Evolutionary conservation across 2,888 invertebrate species (phyloP), one percentile per base, ranked within the genome.

Genomic region (Catotricha subobsoleta): DNA sequence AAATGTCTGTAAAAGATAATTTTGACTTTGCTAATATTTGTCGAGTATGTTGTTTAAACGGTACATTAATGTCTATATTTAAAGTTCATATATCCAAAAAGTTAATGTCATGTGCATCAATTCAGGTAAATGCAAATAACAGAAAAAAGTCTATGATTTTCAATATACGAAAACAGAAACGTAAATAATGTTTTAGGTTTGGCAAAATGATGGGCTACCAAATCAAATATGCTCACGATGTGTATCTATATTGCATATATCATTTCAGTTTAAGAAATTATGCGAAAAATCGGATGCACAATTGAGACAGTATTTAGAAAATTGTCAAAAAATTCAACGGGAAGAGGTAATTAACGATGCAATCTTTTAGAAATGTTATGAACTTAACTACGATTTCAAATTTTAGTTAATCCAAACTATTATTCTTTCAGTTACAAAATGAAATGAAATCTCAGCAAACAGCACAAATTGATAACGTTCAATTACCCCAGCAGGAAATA

Each of bases 171-270:
- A 6, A 25, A 25, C 6, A 25, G 9, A 25, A 25, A 28, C 12
- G 19, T 30, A 20, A 36, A 25, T 23, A 33, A 33, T 28, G 18
- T 35, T 10, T 38, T 23, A 66, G 65, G 65, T 65, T 13, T 62
- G 63, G 64, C 64, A 61, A 49, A 62, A 63, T 46, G 66, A 67
- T 49, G 59, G 61, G 27, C 47, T 67, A 27, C 65, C 66, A 16
- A 48, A 54, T 18, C 60, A 63, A 51, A 64, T 66, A 40, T 66
- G 66, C 47, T 59, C 62, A 40, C 62, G 60, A 50, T 66, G 66
- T 50, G 58, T 59, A 20, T 59, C 61, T 2, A 63, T 62, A 49
- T 49, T 66, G 13, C 62, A 65, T 46, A 60, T 65, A 44, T 58
- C 64, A 2, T 65, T 59, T 49, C 64, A 65, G 46, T 65, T 66